Percentiles rank a stretch among this genome's conserved stretches.
Conservation (phyloP, 2,888 invertebrate species). For the Nesidiocoris tenuis region DNA sequence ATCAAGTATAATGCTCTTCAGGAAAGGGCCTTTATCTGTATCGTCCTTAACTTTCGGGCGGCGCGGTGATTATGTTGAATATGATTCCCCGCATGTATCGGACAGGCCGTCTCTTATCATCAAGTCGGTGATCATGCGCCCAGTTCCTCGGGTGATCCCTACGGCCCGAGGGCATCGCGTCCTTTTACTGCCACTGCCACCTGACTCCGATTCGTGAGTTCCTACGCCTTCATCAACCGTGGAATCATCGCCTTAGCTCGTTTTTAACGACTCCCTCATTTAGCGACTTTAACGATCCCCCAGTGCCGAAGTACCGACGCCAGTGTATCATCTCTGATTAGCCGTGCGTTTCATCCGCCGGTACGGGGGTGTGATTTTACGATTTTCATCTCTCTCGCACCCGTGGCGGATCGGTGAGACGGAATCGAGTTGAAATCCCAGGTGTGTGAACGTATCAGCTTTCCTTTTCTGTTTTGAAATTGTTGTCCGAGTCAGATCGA, state of each 20-base stretch:
- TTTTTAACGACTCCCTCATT: neutral
- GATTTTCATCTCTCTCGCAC: too few relatives aligned
- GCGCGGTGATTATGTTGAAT: neutral
- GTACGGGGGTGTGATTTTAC: neutral
- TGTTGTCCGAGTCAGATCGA: too few relatives aligned
- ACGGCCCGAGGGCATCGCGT: neutral
- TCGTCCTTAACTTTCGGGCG: neutral
- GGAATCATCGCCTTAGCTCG: neutral
- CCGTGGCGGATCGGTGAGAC: constrained; percentile 9
- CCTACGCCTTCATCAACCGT: neutral
- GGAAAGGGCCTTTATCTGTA: neutral
- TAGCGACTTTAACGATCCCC: neutral
- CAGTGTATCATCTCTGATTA: neutral
- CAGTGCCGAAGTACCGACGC: neutral
- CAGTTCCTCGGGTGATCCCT: neutral
- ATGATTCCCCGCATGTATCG: neutral
- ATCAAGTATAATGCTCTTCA: neutral
- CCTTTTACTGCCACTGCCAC: neutral
- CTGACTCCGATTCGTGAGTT: neutral
- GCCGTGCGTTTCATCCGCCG: neutral
- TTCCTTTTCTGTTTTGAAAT: too few relatives aligned
- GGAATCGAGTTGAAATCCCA: constrained; percentile 5
- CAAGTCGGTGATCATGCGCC: neutral
- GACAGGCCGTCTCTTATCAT: neutral
- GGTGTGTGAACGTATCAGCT: too few relatives aligned